Evolutionary conservation across 1,140 invertebrate genomes (phyloP), one percentile per base, ranked within the genome.

Genomic region (Leptonema lineaticorne): DNA sequence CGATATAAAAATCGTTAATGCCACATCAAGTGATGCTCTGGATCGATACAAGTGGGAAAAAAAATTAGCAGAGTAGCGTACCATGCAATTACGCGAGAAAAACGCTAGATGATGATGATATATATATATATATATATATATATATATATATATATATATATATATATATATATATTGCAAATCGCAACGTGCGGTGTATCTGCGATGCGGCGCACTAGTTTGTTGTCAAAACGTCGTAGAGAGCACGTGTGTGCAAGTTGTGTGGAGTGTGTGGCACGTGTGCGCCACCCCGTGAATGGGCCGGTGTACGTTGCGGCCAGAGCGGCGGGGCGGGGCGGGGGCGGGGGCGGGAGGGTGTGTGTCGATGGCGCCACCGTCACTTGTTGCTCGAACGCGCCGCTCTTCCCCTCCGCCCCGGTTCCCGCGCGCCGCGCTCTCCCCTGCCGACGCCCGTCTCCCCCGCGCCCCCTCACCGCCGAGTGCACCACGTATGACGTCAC

Each of bases 401-500:
- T 20, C 2, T 18, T 8, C n/a, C 6, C 28, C 1, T 4, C 14
- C 14, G 16, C 2, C n/a, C 33, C 27, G 4, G 9, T 20, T 7
- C 46, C 1, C 46, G 6, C 41, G n/a, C n/a, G n/a, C n/a, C n/a
- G n/a, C n/a, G n/a, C n/a, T n/a, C n/a, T n/a, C n/a, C n/a, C n/a
- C n/a, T n/a, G 14, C 20, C 8, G 6, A 18, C 11, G 18, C 7
- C 18, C 26, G 2, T 22, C 14, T 6, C 8, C 18, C n/a, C 46
- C 46, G 46, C 24, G 9, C 46, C 16, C 46, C 1, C 46, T n/a
- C 41, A n/a, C 46, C 46, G 16, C 18, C 46, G 20, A 16, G 45
- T 46, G 64, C 46, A 27, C 16, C 64, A 66, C 64, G 64, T 66
- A 58, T 58, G 53, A 58, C 50, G 64, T 58, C 64, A 66, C 64